phyloP scores from a whole-genome alignment of 2,113 vertebrate genomes.

The Heteronetta atricapilla region DNA sequence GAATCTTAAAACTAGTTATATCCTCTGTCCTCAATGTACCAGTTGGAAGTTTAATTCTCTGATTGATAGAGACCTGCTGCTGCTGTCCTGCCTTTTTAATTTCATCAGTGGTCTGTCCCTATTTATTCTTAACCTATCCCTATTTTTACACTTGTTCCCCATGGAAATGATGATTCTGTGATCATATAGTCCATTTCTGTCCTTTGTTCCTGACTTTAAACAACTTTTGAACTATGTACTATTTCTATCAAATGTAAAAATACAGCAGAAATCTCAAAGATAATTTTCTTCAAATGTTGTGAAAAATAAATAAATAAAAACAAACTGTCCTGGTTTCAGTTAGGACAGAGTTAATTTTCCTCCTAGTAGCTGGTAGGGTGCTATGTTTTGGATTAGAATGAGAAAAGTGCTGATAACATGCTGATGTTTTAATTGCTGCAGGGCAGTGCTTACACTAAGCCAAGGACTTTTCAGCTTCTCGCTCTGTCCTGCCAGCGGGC shows the following conservation, averaged over 20 bases:
- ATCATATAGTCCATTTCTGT: background rate
- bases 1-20: conserved; percentile 34
- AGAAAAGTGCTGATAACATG: too few relatives aligned
- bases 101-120: background rate
- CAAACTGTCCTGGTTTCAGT: background rate
- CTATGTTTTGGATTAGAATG: too few relatives aligned
- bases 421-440: too few relatives aligned
- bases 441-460: too few relatives aligned
- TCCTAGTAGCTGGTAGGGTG: too few relatives aligned
- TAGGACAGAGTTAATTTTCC: too few relatives aligned
- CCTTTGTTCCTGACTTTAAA: background rate
- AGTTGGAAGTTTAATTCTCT: conserved; percentile 23
- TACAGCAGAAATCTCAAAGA: background rate
- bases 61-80: conserved; percentile 16
- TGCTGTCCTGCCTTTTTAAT: conserved; percentile 15
- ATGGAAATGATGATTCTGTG: background rate
- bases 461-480: too few relatives aligned
- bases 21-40: background rate
- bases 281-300: background rate
- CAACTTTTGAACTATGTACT: background rate
- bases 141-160: background rate
- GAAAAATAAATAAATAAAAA: too few relatives aligned
- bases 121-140: background rate
- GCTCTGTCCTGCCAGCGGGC: too few relatives aligned
- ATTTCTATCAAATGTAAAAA: background rate